Evolutionary conservation across 2,113 vertebrate species (phyloP), one percentile per base, ranked within the genome.

Genomic region (Zosterops lateralis): DNA sequence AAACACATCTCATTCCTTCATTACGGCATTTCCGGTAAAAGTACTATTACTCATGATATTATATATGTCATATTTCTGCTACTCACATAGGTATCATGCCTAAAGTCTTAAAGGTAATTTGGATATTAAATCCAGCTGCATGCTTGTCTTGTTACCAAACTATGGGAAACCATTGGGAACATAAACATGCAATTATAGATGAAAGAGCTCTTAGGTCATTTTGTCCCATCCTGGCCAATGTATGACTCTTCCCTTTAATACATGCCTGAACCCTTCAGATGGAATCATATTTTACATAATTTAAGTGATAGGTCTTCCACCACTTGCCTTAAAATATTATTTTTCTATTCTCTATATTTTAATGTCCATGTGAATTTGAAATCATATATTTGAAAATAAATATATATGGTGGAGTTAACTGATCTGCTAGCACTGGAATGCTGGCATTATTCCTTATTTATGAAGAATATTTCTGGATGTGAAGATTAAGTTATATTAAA

Each of bases 161-260:
- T 47, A 51, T 34, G 47, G 36, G 64, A 93, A 84, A 77, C 17
- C 66, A 70, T 1, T 54, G n/a, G 53, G 34, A 72, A 79, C n/a
- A 51, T 31, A 79, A 91, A 75, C 80, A 56, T 84, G 26, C 34
- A 89, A 92, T 96, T 93, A 81, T 3, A 75, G 48, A 93, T 48
- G 47, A 85, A 84, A 84, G 47, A 44, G 10, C 11, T 53, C 24
- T 85, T 91, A 28, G 12, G 10, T 93, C 60, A 72, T 87, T 31
- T 45, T 38, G 10, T 68, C 53, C 31, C 14, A 7, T 17, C 17
- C 65, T n/a, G 44, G 54, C 77, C 53, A 77, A 36, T 17, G 14
- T 42, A 44, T n/a, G 26, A 86, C 18, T 93, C 56, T 87, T 76
- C 28, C 19, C 38, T 74, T 32, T 57, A 85, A 76, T 75, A 60